A percentile compares a stretch with the other conserved stretches of the same genome.
phyloP scores from a whole-genome alignment of 2,797 vertebrate genomes.

The Hephaestus fuliginosus region DNA sequence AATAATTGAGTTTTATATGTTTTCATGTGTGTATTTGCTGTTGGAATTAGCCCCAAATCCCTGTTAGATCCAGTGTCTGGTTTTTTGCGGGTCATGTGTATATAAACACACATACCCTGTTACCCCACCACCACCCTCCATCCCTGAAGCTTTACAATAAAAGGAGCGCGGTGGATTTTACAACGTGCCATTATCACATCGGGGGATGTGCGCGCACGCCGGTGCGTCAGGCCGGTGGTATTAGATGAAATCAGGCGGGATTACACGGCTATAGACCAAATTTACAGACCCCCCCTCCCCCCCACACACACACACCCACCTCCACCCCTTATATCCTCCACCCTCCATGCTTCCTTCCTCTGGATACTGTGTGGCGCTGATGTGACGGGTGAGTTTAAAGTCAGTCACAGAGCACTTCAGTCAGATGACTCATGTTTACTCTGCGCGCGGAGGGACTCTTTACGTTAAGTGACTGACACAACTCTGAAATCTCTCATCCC shows the following conservation, averaged over 20 bases:
- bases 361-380: neutral
- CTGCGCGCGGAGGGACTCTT: neutral
- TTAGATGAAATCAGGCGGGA: constrained; percentile 98
- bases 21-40: constrained; percentile 9
- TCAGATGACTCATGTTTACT: neutral
- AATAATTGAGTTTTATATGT: neutral
- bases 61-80: constrained; percentile 89
- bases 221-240: constrained; percentile 89
- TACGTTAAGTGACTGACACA: neutral
- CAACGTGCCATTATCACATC: constrained; percentile 95
- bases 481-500: neutral
- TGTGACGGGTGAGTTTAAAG: constrained; percentile 20
- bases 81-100: constrained; percentile 78
- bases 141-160: constrained; percentile 89
- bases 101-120: neutral
- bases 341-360: constrained; percentile 70
- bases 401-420: neutral
- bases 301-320: neutral
- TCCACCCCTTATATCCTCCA: neutral
- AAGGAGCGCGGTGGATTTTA: constrained; percentile 95
- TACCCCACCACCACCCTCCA: constrained; percentile 56
- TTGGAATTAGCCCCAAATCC: constrained; percentile 91
- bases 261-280: constrained; percentile 94
- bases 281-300: constrained; percentile 79
- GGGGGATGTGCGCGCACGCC: constrained; percentile 96